Conservation (phyloP, 2,113 vertebrate genomes). For the Protomyctophum bolini region DNA sequence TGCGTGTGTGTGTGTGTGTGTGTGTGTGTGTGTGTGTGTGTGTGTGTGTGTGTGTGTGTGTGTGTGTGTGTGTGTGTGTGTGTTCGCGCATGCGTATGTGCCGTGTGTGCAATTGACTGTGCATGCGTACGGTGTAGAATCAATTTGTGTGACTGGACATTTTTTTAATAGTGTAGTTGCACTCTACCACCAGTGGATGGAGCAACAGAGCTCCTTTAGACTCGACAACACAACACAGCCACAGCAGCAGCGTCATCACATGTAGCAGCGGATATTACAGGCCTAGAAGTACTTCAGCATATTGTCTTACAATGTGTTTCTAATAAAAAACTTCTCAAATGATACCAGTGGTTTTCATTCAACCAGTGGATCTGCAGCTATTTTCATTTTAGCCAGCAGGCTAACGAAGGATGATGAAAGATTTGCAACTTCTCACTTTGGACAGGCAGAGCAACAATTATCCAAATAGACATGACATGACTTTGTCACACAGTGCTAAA, state of each 20-base stretch:
- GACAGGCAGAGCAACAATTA: too few species aligned
- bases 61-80: not conserved
- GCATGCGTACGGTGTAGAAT: constrained; percentile 12
- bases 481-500: too few species aligned
- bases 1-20: not conserved
- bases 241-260: too few species aligned
- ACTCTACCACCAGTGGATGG: constrained; percentile 64
- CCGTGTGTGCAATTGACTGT: not conserved
- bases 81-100: constrained; percentile 4
- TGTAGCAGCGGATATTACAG: not conserved
- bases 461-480: too few species aligned
- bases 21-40: constrained; percentile 11
- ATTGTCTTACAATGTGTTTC: not conserved
- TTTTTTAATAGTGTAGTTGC: constrained; percentile 47
- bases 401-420: too few species aligned
- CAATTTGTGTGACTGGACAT: not conserved
- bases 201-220: constrained; percentile 62
- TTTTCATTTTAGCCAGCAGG: too few species aligned
- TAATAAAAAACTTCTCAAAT: too few species aligned
- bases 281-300: not conserved
- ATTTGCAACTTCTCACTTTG: too few species aligned
- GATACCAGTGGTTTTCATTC: too few species aligned
- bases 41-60: not conserved
- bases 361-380: too few species aligned
- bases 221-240: not conserved